Percentiles rank a stretch among this genome's conserved stretches.
Evolutionary conservation across 2,888 invertebrate genomes (phyloP).

Genomic region (Fissipunctia ypsillon): DNA sequence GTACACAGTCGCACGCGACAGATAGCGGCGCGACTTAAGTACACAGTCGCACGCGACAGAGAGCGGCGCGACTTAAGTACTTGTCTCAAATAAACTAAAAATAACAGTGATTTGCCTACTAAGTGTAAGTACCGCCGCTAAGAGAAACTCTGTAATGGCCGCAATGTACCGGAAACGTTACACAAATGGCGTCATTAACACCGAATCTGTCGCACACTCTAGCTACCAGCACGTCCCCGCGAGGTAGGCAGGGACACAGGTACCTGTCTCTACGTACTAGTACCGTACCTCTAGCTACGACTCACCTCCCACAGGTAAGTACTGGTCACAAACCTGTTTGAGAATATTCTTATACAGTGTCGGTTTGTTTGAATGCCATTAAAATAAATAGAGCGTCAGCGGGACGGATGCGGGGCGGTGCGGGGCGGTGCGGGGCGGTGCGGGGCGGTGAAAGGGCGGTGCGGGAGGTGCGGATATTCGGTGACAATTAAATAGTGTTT

Average conservation of each 20-base stretch:
- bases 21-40: neutral
- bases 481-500: slow-evolving; percentile 76
- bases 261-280: too few relatives aligned
- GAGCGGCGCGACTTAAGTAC: neutral
- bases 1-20: neutral
- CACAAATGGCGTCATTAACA: slow-evolving; percentile 40
- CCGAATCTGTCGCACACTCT: slow-evolving; percentile 8
- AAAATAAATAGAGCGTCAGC: slow-evolving; percentile 48
- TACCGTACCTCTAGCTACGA: neutral
- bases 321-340: slow-evolving; percentile 24
- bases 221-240: neutral
- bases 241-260: slow-evolving; percentile 4
- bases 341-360: slow-evolving; percentile 10
- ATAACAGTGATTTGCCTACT: slow-evolving; percentile 17
- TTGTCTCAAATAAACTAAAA: slow-evolving; percentile 7
- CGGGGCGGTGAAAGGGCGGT: too few relatives aligned
- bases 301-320: slow-evolving; percentile 10
- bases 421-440: too few relatives aligned
- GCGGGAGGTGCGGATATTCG: slow-evolving; percentile 30
- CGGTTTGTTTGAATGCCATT: slow-evolving; percentile 46
- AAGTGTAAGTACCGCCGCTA: slow-evolving; percentile 12
- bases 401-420: slow-evolving; percentile 14
- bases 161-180: slow-evolving; percentile 15
- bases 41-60: neutral
- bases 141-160: slow-evolving; percentile 14